phyloP scores from a whole-genome alignment of 1,140 invertebrate genomes.

The Heliconius melpomene region DNA sequence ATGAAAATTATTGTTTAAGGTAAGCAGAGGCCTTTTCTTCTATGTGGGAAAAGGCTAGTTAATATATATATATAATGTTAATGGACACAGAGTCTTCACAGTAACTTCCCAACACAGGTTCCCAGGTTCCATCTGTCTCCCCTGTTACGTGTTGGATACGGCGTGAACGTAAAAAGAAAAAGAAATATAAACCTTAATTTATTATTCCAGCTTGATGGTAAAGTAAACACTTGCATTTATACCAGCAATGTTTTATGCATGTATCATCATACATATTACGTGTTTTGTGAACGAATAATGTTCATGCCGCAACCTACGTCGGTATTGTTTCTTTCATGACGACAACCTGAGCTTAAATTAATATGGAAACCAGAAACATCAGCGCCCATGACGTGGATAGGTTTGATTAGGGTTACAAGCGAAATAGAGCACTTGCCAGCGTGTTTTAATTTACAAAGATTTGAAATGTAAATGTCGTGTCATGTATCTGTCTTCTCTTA shows the following conservation, averaged over 20 bases:
- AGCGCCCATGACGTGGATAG: background rate
- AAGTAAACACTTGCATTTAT: background rate
- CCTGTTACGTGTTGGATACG: too few species aligned
- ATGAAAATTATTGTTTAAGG: too few species aligned
- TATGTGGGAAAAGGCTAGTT: too few species aligned
- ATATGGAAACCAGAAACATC: constrained; percentile 1
- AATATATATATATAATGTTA: too few species aligned
- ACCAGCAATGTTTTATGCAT: constrained; percentile 1
- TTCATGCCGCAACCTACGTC: background rate
- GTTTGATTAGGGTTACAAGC: background rate
- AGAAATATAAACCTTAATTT: background rate
- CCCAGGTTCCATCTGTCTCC: too few species aligned
- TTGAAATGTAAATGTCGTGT: background rate
- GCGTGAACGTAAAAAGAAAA: too few species aligned
- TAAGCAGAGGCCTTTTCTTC: too few species aligned
- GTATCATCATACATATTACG: background rate
- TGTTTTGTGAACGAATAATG: background rate
- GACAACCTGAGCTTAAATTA: background rate
- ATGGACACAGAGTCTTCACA: too few species aligned
- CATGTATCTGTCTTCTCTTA: background rate
- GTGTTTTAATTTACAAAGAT: background rate
- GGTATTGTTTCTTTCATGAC: background rate
- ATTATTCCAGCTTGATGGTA: background rate
- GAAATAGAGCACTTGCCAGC: background rate
- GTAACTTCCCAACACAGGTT: too few species aligned